These are phyloP conservation scores for Carabus problematicus DNA, from an alignment of 2,888 invertebrate genomes.

Conservation along the genomic window DNA sequence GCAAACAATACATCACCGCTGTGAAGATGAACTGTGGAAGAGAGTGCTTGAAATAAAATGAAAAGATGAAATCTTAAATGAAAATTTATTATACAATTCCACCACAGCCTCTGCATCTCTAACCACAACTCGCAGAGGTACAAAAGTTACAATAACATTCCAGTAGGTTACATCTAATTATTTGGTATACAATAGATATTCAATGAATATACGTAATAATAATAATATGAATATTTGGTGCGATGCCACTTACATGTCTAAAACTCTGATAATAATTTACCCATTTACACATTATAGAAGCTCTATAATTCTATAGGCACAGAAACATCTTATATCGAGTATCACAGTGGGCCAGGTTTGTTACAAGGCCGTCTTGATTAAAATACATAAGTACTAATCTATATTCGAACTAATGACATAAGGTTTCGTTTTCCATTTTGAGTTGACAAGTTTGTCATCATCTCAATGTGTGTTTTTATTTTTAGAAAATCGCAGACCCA, in stretches of 20 bases:
- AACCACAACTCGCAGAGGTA: slow-evolving; percentile 8
- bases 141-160: slow-evolving; percentile 18
- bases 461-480: too few species aligned
- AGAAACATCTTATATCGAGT: slow-evolving; percentile 39
- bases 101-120: slow-evolving; percentile 3
- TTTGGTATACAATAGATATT: slow-evolving; percentile 33
- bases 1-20: too few species aligned
- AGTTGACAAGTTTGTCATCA: too few species aligned
- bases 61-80: slow-evolving; percentile 14
- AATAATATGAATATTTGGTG: slow-evolving; percentile 33
- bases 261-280: slow-evolving; percentile 1
- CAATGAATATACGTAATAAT: not conserved
- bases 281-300: slow-evolving; percentile 18
- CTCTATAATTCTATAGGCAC: slow-evolving; percentile 41
- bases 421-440: slow-evolving; percentile 16
- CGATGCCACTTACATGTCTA: slow-evolving; percentile 27
- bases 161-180: not conserved
- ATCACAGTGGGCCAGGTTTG: slow-evolving; percentile 33
- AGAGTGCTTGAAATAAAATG: too few species aligned
- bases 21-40: too few species aligned
- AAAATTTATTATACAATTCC: slow-evolving; percentile 33
- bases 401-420: slow-evolving; percentile 30
- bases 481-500: too few species aligned
- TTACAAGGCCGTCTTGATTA: slow-evolving; percentile 36
- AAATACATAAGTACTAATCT: slow-evolving; percentile 20